phyloP scores from a whole-genome alignment of 2,113 vertebrate species.

The Pipa parva region DNA sequence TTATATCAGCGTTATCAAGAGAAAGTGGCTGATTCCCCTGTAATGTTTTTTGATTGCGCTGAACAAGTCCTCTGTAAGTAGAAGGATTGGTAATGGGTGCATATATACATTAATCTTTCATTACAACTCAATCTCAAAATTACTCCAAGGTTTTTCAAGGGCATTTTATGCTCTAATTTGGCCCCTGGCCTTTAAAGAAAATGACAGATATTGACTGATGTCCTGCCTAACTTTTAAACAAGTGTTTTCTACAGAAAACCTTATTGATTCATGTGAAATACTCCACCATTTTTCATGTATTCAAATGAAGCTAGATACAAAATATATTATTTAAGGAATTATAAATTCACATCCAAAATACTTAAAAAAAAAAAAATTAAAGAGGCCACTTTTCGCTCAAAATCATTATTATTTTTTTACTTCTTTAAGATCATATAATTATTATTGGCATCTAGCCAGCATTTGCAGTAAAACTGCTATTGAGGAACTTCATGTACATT shows the following conservation, averaged over 20 bases:
- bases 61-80: slow-evolving; percentile 59
- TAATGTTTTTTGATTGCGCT: slow-evolving; percentile 52
- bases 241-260: slow-evolving; percentile 48
- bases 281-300: too few species aligned
- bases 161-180: slow-evolving; percentile 61
- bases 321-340: too few species aligned
- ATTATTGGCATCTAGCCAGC: too few species aligned
- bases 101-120: slow-evolving; percentile 64
- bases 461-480: too few species aligned
- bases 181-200: slow-evolving; percentile 59
- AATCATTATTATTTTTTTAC: too few species aligned
- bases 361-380: too few species aligned
- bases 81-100: slow-evolving; percentile 54
- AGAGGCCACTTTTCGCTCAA: too few species aligned
- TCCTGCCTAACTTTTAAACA: slow-evolving; percentile 54
- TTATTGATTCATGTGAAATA: slow-evolving; percentile 55
- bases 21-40: slow-evolving; percentile 48
- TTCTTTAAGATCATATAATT: too few species aligned
- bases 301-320: too few species aligned
- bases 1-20: slow-evolving; percentile 48
- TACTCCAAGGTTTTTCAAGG: slow-evolving; percentile 61
- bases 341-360: too few species aligned
- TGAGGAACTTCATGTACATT: too few species aligned
- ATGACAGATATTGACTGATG: slow-evolving; percentile 60
- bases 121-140: slow-evolving; percentile 56